A percentile compares a stretch with the other conserved stretches of the same genome.
phyloP scores from a whole-genome alignment of 2,797 vertebrate genomes.

The Acanthis flammea region DNA sequence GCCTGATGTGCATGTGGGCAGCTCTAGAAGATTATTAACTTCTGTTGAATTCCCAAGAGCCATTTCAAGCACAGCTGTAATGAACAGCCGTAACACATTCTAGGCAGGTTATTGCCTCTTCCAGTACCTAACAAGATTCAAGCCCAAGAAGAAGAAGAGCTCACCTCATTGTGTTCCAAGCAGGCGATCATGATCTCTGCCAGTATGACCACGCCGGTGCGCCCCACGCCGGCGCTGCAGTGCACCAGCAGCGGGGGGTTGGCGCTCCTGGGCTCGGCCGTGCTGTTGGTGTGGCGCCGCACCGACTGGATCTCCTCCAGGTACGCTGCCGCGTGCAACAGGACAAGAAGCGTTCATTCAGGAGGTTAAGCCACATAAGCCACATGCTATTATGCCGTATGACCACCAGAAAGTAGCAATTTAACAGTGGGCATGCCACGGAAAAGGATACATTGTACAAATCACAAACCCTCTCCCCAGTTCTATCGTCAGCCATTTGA shows the following conservation, averaged over 20 bases:
- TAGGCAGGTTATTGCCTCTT: neutral
- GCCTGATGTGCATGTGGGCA: neutral
- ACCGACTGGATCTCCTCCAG: conserved; percentile 98
- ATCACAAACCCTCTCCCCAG: neutral
- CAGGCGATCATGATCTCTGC: conserved; percentile 97
- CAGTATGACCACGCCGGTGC: conserved; percentile 92
- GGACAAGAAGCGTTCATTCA: neutral
- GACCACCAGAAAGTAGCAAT: neutral
- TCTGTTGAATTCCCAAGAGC: neutral
- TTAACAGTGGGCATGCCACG: neutral
- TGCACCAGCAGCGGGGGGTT: conserved; percentile 91
- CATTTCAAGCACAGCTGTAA: neutral
- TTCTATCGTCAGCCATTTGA: neutral
- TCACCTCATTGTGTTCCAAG: conserved; percentile 96
- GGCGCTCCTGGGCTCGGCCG: conserved; percentile 84
- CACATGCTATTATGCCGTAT: neutral
- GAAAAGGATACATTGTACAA: neutral
- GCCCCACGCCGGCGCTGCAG: conserved; percentile 94
- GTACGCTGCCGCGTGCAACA: conserved; percentile 79
- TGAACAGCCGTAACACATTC: neutral
- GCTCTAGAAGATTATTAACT: neutral
- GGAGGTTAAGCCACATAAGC: neutral
- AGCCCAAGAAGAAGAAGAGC: neutral
- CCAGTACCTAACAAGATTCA: neutral
- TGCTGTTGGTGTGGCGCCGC: conserved; percentile 93